phyloP scores from a whole-genome alignment of 2,888 invertebrate genomes.

The Pegoplata infirma region DNA sequence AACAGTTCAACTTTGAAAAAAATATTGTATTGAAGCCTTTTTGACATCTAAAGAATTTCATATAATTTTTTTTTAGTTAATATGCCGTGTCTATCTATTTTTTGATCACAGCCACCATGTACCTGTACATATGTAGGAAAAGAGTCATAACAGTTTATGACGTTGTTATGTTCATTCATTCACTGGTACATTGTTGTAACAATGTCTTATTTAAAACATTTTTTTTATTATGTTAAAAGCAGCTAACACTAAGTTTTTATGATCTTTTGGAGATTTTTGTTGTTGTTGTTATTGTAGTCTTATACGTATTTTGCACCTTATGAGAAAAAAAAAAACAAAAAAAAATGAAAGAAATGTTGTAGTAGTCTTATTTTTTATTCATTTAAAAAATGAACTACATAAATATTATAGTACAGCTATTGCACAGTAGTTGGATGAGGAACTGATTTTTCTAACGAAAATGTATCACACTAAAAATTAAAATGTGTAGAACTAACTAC shows the following conservation, averaged over 20 bases:
- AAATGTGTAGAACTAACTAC: too few species aligned
- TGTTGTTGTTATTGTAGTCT: not conserved
- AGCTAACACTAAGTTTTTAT: not conserved
- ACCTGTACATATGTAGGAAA: constrained; percentile 12
- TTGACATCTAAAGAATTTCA: too few species aligned
- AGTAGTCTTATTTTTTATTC: not conserved
- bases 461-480: too few species aligned
- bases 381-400: constrained; percentile 31
- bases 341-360: constrained; percentile 16
- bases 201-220: not conserved
- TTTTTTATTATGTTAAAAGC: not conserved
- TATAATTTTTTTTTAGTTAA: too few species aligned
- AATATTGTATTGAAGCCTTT: too few species aligned
- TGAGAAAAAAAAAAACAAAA: not conserved
- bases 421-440: not conserved
- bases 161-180: not conserved
- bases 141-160: constrained; percentile 42
- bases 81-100: too few species aligned
- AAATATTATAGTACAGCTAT: constrained; percentile 34
- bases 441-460: too few species aligned
- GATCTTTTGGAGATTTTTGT: not conserved
- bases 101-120: not conserved
- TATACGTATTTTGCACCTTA: not conserved
- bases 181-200: not conserved
- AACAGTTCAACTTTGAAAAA: too few species aligned